Percentiles rank a stretch among this genome's conserved stretches.
Conservation (phyloP, 2,113 vertebrate species). For the Hemiscyllium ocellatum region DNA sequence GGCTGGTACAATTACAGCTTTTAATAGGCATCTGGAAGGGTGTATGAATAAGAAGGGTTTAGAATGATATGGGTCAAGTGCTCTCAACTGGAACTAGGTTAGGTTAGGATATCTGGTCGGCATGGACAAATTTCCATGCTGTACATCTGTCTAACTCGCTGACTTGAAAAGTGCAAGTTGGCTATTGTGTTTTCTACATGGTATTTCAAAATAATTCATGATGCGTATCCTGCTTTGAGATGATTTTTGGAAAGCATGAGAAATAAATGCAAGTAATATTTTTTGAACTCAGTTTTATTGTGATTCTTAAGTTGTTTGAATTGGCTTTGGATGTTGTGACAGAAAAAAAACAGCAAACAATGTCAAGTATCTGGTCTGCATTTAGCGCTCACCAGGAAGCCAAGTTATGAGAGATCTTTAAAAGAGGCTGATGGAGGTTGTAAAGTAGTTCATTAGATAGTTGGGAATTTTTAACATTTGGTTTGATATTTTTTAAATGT, state of each 20-base stretch:
- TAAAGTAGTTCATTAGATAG: no score
- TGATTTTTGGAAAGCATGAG: not conserved
- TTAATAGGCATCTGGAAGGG: no score
- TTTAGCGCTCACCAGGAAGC: not conserved
- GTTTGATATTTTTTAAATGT: not conserved
- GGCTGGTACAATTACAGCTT: no score
- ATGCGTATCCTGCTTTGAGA: not conserved
- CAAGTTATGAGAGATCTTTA: not conserved
- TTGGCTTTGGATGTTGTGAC: not conserved
- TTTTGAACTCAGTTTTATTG: not conserved
- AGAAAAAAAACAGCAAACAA: not conserved
- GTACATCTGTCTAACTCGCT: no score
- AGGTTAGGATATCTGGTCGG: no score
- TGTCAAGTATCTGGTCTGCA: not conserved
- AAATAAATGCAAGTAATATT: not conserved
- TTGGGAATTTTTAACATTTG: not conserved
- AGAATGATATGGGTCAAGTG: no score
- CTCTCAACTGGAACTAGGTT: no score
- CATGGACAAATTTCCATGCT: no score
- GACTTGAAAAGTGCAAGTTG: not conserved
- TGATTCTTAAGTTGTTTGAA: not conserved
- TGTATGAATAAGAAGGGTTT: no score
- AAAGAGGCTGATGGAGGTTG: not conserved
- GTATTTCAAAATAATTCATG: not conserved
- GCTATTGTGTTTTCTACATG: not conserved